These are phyloP conservation scores for Tinamus major DNA, from an alignment of 2,797 vertebrate genomes.

Conservation along the genomic window DNA sequence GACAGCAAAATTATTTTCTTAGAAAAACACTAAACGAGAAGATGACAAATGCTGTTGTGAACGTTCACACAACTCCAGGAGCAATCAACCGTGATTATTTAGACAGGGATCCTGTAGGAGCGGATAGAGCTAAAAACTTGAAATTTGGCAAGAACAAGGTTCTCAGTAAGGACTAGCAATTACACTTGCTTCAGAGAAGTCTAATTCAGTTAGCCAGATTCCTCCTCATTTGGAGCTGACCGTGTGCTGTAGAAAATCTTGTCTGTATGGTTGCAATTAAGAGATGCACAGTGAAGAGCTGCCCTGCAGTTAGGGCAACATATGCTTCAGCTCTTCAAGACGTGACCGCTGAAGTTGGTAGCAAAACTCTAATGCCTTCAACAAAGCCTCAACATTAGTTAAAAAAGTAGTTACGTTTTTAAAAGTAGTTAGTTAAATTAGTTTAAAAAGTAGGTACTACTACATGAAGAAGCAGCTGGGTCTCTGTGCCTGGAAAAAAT, in stretches of 20 bases:
- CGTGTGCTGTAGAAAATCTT: slow-evolving; percentile 53
- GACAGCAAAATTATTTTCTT: slow-evolving; percentile 62
- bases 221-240: slow-evolving; percentile 51
- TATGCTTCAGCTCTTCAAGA: slow-evolving; percentile 59
- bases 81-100: slow-evolving; percentile 9
- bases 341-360: slow-evolving; percentile 29
- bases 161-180: slow-evolving; percentile 2
- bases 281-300: slow-evolving; percentile 52
- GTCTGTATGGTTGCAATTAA: slow-evolving; percentile 59
- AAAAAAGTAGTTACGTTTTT: too few species aligned
- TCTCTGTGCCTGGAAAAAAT: not conserved
- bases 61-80: slow-evolving; percentile 50
- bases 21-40: slow-evolving; percentile 48
- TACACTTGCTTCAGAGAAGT: slow-evolving; percentile 20
- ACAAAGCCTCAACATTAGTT: not conserved
- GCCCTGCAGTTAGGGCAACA: slow-evolving; percentile 51
- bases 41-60: slow-evolving; percentile 58
- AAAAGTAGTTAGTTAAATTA: too few species aligned
- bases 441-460: not conserved
- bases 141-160: slow-evolving; percentile 28
- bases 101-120: slow-evolving; percentile 34
- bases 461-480: slow-evolving; percentile 17
- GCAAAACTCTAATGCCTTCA: slow-evolving; percentile 60
- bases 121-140: slow-evolving; percentile 16
- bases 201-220: not conserved